Conservation (phyloP, 2,113 vertebrate species). For the Nestor notabilis region DNA sequence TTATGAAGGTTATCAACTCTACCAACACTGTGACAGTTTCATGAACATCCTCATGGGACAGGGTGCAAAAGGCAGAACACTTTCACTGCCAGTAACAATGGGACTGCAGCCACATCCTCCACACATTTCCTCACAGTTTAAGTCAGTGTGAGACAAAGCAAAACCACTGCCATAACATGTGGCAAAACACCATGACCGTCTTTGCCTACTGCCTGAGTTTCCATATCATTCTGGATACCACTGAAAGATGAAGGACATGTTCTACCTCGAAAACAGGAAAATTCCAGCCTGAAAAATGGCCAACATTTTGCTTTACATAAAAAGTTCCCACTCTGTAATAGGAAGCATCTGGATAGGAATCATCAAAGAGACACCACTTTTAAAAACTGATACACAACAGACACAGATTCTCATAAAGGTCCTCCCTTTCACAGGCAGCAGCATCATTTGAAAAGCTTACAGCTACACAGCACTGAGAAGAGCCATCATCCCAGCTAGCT, state of each 20-base stretch:
- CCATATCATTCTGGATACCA: neutral
- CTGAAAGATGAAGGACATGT: neutral
- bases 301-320: neutral
- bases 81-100: neutral
- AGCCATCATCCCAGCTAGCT: neutral
- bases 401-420: neutral
- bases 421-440: neutral
- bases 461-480: neutral
- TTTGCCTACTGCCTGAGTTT: neutral
- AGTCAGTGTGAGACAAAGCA: too few relatives aligned
- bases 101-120: neutral
- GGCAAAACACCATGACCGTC: neutral
- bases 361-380: neutral
- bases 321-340: neutral
- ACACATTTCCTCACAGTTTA: neutral
- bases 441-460: neutral
- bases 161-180: neutral
- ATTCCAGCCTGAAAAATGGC: neutral
- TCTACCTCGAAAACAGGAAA: neutral
- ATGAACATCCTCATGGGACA: neutral
- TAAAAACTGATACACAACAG: neutral
- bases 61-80: neutral
- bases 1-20: slow-evolving; percentile 24
- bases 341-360: neutral
- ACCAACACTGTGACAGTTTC: neutral